Conservation (phyloP, 2,113 vertebrate species). For the Todiramphus chloris region DNA sequence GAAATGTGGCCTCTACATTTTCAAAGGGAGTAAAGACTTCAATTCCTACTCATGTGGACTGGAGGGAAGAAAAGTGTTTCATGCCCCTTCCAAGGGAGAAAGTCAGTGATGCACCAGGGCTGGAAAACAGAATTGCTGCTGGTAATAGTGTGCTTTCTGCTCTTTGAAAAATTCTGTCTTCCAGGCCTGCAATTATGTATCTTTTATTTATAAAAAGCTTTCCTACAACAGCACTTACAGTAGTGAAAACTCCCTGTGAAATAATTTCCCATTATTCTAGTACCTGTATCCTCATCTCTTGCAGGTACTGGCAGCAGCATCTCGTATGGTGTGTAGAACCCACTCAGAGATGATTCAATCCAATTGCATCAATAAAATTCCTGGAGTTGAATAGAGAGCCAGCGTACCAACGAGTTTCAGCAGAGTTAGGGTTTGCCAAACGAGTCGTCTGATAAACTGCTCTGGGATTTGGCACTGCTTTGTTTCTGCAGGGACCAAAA, state of each 20-base stretch:
- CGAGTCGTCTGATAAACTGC: background rate
- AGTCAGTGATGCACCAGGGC: accelerated
- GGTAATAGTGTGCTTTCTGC: background rate
- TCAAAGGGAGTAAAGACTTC: background rate
- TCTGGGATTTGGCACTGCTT: background rate
- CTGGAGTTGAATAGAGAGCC: background rate
- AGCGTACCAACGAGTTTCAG: background rate
- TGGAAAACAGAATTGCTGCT: background rate
- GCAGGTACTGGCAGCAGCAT: background rate
- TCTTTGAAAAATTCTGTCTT: background rate
- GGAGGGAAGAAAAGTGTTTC: background rate
- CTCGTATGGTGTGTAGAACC: background rate
- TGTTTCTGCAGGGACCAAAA: background rate
- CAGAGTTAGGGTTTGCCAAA: background rate
- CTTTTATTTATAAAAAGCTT: background rate
- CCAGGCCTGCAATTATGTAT: background rate
- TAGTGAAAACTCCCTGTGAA: background rate
- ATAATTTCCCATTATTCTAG: background rate
- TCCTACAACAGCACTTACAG: background rate
- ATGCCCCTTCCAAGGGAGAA: background rate
- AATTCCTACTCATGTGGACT: background rate
- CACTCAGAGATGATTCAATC: background rate
- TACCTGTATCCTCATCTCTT: background rate
- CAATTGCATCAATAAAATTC: background rate
- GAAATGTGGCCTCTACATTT: background rate